Percentiles rank a stretch among this genome's conserved stretches.
Evolutionary conservation across 2,888 invertebrate species (phyloP).

Genomic region (Nasonia oneida): DNA sequence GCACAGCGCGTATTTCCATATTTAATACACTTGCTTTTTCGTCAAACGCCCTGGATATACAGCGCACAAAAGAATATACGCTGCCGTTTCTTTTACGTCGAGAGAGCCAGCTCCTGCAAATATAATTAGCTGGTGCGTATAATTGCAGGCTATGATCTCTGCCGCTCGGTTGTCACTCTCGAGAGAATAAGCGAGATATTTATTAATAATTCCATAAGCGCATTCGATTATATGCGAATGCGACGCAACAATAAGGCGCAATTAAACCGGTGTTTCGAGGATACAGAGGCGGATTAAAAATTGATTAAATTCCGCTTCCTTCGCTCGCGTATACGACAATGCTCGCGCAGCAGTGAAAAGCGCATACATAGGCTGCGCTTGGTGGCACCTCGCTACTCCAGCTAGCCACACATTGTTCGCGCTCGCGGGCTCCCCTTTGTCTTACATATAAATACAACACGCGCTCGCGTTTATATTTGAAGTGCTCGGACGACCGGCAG

Average conservation of each 20-base stretch:
- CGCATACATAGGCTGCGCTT: not conserved
- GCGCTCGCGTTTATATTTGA: slow-evolving; percentile 29
- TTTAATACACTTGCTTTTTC: slow-evolving; percentile 38
- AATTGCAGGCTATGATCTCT: no score
- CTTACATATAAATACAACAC: slow-evolving; percentile 47
- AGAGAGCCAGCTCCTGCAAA: not conserved
- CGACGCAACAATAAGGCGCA: no score
- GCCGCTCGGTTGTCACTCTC: no score
- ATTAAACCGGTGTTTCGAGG: not conserved
- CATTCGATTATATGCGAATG: no score
- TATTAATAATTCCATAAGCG: no score
- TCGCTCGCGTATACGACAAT: not conserved
- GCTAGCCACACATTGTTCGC: slow-evolving; percentile 32
- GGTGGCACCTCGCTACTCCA: not conserved
- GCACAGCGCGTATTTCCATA: slow-evolving; percentile 29
- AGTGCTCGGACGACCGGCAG: slow-evolving; percentile 35
- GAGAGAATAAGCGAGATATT: no score
- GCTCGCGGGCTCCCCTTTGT: slow-evolving; percentile 32
- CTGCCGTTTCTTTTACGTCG: not conserved
- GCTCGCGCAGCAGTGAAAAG: slow-evolving; percentile 2
- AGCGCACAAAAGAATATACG: not conserved
- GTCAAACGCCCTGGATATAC: not conserved
- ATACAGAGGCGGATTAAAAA: slow-evolving; percentile 25
- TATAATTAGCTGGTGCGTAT: no score
- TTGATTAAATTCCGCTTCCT: slow-evolving; percentile 43